Conservation (phyloP, 64 coral and sea anemone genomes). For the Catalaphyllia jardinei region DNA sequence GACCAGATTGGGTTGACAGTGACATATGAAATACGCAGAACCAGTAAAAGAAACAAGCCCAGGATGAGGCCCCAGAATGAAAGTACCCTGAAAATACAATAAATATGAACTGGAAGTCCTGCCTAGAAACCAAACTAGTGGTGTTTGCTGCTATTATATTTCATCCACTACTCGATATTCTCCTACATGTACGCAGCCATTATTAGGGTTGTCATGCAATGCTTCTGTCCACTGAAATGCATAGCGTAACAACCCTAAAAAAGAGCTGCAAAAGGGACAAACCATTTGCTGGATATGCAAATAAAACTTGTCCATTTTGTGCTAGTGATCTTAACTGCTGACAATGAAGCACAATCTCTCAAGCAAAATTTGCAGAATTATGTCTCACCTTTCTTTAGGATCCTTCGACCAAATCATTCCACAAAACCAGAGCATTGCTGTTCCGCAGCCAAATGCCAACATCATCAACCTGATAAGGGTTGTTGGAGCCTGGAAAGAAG, state of each 20-base stretch:
- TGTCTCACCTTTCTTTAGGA: constrained; percentile 72
- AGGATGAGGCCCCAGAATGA: constrained; percentile 97
- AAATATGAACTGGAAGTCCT: too few relatives aligned
- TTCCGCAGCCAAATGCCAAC: constrained; percentile 84
- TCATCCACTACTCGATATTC: too few relatives aligned
- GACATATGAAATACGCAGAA: constrained; percentile 71
- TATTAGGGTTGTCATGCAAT: background rate
- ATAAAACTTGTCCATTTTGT: too few relatives aligned
- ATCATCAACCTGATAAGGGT: constrained; percentile 82
- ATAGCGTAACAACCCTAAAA: background rate
- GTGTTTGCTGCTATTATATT: too few relatives aligned
- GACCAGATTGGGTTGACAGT: constrained; percentile 91
- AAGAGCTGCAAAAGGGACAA: too few relatives aligned
- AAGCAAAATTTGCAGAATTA: background rate
- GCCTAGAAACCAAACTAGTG: too few relatives aligned
- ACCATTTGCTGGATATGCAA: background rate
- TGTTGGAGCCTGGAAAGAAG: constrained; percentile 92
- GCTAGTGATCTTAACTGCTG: too few relatives aligned
- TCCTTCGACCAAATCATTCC: constrained; percentile 86
- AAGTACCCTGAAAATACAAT: constrained; percentile 69
- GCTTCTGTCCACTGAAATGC: background rate
- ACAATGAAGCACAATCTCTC: background rate
- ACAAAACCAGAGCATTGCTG: constrained; percentile 97
- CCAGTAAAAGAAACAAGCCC: constrained; percentile 84
- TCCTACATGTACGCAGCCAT: too few relatives aligned